Conservation (phyloP, 2,888 invertebrate species). For the Sarcophaga caerulescens region DNA sequence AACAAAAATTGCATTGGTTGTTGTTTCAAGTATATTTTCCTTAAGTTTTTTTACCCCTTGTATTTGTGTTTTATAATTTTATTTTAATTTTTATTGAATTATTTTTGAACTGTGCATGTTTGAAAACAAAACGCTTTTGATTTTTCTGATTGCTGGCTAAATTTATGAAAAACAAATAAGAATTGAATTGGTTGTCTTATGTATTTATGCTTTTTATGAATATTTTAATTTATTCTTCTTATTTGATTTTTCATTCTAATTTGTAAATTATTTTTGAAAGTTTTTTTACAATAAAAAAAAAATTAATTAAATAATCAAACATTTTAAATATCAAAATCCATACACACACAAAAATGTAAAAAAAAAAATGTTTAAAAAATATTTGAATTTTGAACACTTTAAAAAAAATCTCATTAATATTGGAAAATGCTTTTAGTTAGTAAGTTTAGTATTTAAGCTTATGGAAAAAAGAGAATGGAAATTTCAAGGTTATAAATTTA, state of each 20-base stretch:
- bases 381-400: constrained; percentile 38
- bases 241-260: constrained; percentile 48
- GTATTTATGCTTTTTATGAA: constrained; percentile 56
- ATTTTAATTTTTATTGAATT: constrained; percentile 13
- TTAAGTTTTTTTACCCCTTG: background rate
- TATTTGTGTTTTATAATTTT: constrained; percentile 32
- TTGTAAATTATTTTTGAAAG: constrained; percentile 68
- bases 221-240: constrained; percentile 57
- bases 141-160: constrained; percentile 36
- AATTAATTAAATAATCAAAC: background rate
- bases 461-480: constrained; percentile 29
- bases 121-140: background rate
- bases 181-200: constrained; percentile 49
- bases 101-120: constrained; percentile 33
- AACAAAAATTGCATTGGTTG: constrained; percentile 58
- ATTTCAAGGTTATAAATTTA: constrained; percentile 38
- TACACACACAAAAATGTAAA: constrained; percentile 76
- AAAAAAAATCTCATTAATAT: constrained; percentile 44
- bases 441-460: constrained; percentile 61
- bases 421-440: constrained; percentile 58
- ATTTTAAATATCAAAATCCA: constrained; percentile 64
- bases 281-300: constrained; percentile 48
- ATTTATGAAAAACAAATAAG: constrained; percentile 34
- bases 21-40: constrained; percentile 52
- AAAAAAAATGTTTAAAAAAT: constrained; percentile 31